These are phyloP conservation scores for Monoplex corrugatus DNA, from an alignment of 2,888 invertebrate species.

Conservation along the genomic window DNA sequence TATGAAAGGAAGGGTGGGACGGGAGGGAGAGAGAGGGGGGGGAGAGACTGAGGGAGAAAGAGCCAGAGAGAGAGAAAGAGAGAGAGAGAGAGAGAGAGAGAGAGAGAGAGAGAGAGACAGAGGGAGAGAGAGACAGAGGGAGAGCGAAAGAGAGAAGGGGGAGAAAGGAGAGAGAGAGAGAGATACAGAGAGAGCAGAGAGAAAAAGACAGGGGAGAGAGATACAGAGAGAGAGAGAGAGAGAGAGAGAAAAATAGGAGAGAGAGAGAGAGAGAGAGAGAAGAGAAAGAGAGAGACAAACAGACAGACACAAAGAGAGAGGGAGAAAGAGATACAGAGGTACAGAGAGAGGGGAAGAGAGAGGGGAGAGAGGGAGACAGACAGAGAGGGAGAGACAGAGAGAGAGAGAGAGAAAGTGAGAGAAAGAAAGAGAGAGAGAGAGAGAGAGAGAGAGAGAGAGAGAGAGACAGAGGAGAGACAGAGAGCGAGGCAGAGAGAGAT, in stretches of 20 bases:
- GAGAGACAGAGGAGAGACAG: background rate
- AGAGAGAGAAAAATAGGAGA: background rate
- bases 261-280: background rate
- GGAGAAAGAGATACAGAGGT: background rate
- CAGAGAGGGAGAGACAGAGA: too few species aligned
- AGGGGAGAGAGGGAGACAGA: background rate
- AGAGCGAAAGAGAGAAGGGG: background rate
- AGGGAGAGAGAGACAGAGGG: background rate
- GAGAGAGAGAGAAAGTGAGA: background rate
- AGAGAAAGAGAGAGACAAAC: background rate
- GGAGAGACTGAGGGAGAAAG: background rate
- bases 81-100: too few species aligned
- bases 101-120: background rate
- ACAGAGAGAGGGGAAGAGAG: background rate
- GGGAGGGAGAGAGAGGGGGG: background rate
- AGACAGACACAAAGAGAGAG: too few species aligned
- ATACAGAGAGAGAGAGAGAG: slow-evolving; percentile 2
- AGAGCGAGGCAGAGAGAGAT: background rate
- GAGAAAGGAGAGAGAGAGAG: slow-evolving; percentile 4
- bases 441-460: too few species aligned
- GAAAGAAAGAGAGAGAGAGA: background rate
- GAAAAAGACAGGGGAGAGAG: background rate
- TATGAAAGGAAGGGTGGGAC: too few species aligned
- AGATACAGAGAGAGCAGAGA: slow-evolving; percentile 7
- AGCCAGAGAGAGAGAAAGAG: background rate